Percentiles rank a stretch among this genome's conserved stretches.
Evolutionary conservation across 2,113 vertebrate genomes (phyloP).

Genomic region (Lates calcarifer): DNA sequence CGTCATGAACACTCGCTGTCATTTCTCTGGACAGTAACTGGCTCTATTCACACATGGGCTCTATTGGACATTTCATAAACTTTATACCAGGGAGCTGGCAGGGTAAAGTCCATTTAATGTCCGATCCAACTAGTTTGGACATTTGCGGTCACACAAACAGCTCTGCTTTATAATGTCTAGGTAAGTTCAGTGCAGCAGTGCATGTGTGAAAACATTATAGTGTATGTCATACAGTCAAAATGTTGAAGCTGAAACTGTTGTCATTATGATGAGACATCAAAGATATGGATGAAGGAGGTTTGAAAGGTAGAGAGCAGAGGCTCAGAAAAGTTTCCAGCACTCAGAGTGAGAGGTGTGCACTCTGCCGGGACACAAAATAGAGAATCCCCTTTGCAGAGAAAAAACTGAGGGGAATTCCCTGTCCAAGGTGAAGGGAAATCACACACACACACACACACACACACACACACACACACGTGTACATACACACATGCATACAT

Average conservation of each 20-base stretch:
- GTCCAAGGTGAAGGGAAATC: conserved; percentile 68
- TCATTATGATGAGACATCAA: conserved; percentile 10
- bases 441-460: conserved; percentile 54
- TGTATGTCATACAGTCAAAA: background rate
- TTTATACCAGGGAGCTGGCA: no score
- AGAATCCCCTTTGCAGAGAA: conserved; percentile 38
- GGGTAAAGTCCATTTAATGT: no score
- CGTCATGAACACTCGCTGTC: no score
- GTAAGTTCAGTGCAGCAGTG: no score
- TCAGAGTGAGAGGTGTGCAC: conserved; percentile 48
- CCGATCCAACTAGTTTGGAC: no score
- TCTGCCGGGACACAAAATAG: conserved; percentile 30
- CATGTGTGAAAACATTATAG: no score
- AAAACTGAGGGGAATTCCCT: conserved; percentile 71
- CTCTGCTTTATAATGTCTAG: no score
- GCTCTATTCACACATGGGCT: no score
- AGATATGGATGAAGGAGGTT: conserved; percentile 10
- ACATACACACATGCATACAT: background rate
- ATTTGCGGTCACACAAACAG: no score
- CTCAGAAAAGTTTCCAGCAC: conserved; percentile 62
- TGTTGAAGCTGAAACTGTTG: background rate
- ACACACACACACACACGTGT: conserved; percentile 7
- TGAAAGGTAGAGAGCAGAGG: conserved; percentile 14
- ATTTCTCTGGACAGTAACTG: no score
- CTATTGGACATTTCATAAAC: no score